These are phyloP conservation scores for Periparus ater DNA, from an alignment of 2,797 vertebrate genomes.

Conservation along the genomic window DNA sequence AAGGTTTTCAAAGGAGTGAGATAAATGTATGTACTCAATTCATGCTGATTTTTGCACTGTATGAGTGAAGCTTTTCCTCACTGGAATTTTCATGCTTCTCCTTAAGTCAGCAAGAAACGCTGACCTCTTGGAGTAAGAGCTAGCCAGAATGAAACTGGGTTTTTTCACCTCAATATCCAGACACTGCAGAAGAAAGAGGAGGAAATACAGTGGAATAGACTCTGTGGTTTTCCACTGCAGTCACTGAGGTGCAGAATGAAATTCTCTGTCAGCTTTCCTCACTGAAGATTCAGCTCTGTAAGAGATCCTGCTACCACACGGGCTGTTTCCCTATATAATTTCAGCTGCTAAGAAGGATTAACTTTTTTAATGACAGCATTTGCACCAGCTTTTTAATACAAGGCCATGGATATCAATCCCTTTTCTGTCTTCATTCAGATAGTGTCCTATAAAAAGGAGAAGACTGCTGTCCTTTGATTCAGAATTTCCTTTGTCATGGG, in stretches of 20 bases:
- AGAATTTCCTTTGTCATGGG: background rate
- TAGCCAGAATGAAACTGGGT: background rate
- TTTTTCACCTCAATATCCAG: background rate
- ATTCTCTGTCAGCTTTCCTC: constrained; percentile 4
- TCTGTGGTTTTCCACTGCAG: background rate
- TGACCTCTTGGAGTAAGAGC: background rate
- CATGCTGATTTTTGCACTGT: background rate
- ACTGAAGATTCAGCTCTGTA: background rate
- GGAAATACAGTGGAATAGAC: background rate
- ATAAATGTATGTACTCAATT: background rate
- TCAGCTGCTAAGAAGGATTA: constrained; percentile 54
- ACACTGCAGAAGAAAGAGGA: background rate
- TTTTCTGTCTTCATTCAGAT: background rate
- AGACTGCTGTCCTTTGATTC: background rate
- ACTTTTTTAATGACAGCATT: constrained; percentile 13
- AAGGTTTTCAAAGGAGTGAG: background rate
- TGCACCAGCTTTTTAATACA: background rate
- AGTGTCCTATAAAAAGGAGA: background rate
- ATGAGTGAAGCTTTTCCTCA: background rate
- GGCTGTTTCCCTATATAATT: constrained; percentile 47
- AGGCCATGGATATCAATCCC: background rate
- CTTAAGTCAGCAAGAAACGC: background rate
- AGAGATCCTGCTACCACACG: background rate
- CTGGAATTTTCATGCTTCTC: background rate
- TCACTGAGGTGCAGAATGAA: background rate